Conservation (phyloP, 2,113 vertebrate genomes). For the Camelus bactrianus region DNA sequence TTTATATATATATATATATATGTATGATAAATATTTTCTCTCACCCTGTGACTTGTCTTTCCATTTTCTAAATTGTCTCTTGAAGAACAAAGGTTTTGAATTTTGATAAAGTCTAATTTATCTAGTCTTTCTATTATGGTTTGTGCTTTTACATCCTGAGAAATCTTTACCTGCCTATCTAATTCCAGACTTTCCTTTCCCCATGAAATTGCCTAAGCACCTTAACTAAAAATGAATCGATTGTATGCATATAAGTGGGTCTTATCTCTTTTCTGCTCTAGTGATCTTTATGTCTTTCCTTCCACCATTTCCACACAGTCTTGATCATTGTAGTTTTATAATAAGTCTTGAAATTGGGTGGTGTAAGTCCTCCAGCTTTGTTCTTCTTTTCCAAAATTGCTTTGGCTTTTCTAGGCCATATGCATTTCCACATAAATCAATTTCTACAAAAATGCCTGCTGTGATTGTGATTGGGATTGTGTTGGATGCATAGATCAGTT, state of each 20-base stretch:
- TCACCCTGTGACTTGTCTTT: not conserved
- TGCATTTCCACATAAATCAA: not conserved
- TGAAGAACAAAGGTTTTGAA: not conserved
- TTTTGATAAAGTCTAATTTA: not conserved
- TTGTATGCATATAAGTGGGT: not conserved
- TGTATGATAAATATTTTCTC: not conserved
- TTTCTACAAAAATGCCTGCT: not conserved
- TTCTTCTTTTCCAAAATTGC: not conserved
- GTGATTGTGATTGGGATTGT: not conserved
- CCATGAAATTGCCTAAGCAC: not conserved
- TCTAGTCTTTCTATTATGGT: not conserved
- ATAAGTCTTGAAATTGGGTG: not conserved
- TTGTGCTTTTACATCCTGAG: slow-evolving; percentile 8
- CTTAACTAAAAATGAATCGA: not conserved
- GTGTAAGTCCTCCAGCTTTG: not conserved
- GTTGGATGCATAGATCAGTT: not conserved
- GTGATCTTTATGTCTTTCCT: not conserved
- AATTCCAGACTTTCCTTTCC: not conserved
- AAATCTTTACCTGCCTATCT: not conserved
- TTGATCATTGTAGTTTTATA: not conserved
- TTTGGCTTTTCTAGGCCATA: not conserved
- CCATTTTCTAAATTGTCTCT: not conserved
- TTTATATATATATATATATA: not conserved
- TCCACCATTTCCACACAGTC: not conserved
- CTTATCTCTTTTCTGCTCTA: not conserved